Percentiles rank a stretch among this genome's conserved stretches.
Conservation (phyloP, 2,888 invertebrate species). For the Abrostola triplasia region DNA sequence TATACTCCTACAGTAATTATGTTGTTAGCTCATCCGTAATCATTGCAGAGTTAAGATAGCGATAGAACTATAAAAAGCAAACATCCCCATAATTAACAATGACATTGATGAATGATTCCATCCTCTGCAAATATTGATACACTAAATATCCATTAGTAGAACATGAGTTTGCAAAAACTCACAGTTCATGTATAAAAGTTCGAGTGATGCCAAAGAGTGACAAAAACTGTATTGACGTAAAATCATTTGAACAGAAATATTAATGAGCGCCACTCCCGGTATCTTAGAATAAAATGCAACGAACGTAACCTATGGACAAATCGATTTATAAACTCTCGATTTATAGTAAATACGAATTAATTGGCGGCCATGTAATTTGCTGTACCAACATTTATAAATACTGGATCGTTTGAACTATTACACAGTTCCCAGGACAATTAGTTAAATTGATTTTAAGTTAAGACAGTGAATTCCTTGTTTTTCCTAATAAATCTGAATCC, state of each 20-base stretch:
- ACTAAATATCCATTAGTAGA: slow-evolving; percentile 20
- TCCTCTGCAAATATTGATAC: slow-evolving; percentile 48
- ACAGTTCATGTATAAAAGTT: not conserved
- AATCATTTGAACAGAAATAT: not conserved
- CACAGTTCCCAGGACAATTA: no score
- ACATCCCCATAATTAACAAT: slow-evolving; percentile 35
- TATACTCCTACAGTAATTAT: slow-evolving; percentile 39
- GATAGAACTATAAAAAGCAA: slow-evolving; percentile 30
- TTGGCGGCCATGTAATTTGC: slow-evolving; percentile 1
- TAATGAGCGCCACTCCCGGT: not conserved
- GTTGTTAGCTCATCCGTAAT: slow-evolving; percentile 37
- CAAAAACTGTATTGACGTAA: not conserved
- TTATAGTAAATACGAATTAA: slow-evolving; percentile 6
- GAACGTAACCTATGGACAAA: slow-evolving; percentile 9
- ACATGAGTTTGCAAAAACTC: slow-evolving; percentile 13
- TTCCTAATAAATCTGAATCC: no score
- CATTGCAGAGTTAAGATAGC: slow-evolving; percentile 23
- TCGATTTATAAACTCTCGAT: slow-evolving; percentile 18
- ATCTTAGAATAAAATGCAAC: not conserved
- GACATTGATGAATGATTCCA: slow-evolving; percentile 43
- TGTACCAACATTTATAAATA: not conserved
- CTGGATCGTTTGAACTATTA: no score
- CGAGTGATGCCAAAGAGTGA: not conserved
- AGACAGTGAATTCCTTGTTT: no score
- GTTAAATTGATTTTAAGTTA: no score